A percentile compares a stretch with the other conserved stretches of the same genome.
These are phyloP conservation scores for Mactra quadrangularis DNA, from an alignment of 1,140 invertebrate genomes.

Conservation along the genomic window DNA sequence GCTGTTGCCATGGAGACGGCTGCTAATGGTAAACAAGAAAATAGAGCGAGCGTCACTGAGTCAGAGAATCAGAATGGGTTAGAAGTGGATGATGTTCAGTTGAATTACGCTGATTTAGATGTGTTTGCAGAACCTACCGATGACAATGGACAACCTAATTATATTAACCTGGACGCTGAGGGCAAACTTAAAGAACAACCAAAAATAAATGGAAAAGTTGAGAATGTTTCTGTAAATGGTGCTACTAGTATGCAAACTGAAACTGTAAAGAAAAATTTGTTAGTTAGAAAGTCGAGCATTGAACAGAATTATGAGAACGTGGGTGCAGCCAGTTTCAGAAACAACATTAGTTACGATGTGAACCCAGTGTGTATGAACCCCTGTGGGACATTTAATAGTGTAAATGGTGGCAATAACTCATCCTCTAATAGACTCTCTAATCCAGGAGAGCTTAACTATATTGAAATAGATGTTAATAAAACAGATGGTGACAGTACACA, in stretches of 20 bases:
- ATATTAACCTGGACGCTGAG: slow-evolving; percentile 71
- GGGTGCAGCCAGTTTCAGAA: slow-evolving; percentile 24
- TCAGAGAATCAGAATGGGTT: slow-evolving; percentile 41
- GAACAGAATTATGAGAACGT: slow-evolving; percentile 74
- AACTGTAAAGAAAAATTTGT: slow-evolving; percentile 1
- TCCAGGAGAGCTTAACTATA: slow-evolving; percentile 88
- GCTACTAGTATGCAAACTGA: slow-evolving; percentile 21
- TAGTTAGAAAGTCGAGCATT: slow-evolving; percentile 31
- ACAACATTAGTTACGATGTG: slow-evolving; percentile 2
- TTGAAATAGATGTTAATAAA: slow-evolving; percentile 89
- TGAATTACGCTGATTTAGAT: slow-evolving; percentile 65
- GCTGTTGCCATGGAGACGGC: slow-evolving; percentile 31
- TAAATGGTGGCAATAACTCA: slow-evolving; percentile 28
- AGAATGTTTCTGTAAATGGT: slow-evolving; percentile 2
- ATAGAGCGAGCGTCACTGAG: slow-evolving; percentile 6
- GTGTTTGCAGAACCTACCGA: slow-evolving; percentile 56
- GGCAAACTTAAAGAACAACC: slow-evolving; percentile 45
- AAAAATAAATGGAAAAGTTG: slow-evolving; percentile 10
- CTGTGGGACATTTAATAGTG: not conserved
- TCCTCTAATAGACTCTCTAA: slow-evolving; percentile 25
- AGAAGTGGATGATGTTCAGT: slow-evolving; percentile 54
- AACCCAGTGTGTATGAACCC: slow-evolving; percentile 28
- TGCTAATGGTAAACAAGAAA: slow-evolving; percentile 32
- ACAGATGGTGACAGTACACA: slow-evolving; percentile 57
- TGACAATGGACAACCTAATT: slow-evolving; percentile 60